phyloP scores from a whole-genome alignment of 2,113 vertebrate genomes.

The Acanthisitta chloris region DNA sequence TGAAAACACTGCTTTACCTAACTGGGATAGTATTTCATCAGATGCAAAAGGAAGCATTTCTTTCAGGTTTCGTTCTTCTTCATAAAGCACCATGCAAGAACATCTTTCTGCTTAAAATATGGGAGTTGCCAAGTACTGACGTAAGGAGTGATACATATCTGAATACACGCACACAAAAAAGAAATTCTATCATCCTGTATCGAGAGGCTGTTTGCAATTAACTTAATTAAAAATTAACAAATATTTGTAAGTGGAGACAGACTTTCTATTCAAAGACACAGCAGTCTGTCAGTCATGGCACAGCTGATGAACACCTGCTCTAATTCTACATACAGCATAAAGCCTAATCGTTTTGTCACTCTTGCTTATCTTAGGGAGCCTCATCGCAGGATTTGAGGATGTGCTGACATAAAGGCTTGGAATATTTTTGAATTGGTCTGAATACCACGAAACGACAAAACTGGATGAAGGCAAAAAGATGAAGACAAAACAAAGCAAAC shows the following conservation, averaged over 20 bases:
- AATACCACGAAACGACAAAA: background rate
- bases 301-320: slow-evolving; percentile 42
- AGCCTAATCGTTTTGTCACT: background rate
- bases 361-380: background rate
- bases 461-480: background rate
- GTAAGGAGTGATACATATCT: background rate
- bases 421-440: background rate
- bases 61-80: background rate
- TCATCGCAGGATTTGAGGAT: background rate
- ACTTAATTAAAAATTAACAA: slow-evolving; percentile 41
- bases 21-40: background rate
- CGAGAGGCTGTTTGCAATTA: background rate
- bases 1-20: background rate
- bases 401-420: background rate
- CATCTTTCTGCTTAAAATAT: background rate
- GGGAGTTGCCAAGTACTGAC: background rate
- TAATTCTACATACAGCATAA: slow-evolving; percentile 22
- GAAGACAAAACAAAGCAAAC: background rate
- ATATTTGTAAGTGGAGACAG: slow-evolving; percentile 15
- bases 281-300: background rate
- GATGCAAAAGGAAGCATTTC: background rate
- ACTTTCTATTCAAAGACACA: slow-evolving; percentile 7
- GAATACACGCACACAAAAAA: background rate
- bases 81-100: background rate
- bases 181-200: background rate